Evolutionary conservation across 1,140 invertebrate genomes (phyloP).

Genomic region (Papilio glaucus): DNA sequence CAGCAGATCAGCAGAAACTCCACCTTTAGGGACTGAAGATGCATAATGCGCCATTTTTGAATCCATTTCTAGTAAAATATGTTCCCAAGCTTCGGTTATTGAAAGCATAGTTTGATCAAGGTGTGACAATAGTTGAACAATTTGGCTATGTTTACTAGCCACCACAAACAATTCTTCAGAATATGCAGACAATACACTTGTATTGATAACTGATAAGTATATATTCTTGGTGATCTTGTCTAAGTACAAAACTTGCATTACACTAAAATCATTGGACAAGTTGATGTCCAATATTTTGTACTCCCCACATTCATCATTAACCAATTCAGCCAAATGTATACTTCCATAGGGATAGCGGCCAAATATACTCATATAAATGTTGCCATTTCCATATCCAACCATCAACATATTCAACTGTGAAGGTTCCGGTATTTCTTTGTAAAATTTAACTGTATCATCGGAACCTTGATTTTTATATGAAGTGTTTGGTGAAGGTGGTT

Average conservation of each 20-base stretch:
- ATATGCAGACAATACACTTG: slow-evolving; percentile 86
- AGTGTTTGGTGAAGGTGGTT: slow-evolving; percentile 69
- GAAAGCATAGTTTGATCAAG: slow-evolving; percentile 90
- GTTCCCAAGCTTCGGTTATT: slow-evolving; percentile 97
- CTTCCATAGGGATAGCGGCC: slow-evolving; percentile 92
- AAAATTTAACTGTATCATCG: slow-evolving; percentile 84
- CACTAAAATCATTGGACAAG: slow-evolving; percentile 85
- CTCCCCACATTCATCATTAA: slow-evolving; percentile 81
- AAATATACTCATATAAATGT: slow-evolving; percentile 91
- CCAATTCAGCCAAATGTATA: slow-evolving; percentile 85
- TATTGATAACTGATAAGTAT: slow-evolving; percentile 86
- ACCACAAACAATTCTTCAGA: slow-evolving; percentile 88
- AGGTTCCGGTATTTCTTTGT: slow-evolving; percentile 88
- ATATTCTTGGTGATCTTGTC: slow-evolving; percentile 81
- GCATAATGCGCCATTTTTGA: slow-evolving; percentile 95
- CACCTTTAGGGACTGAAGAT: slow-evolving; percentile 89
- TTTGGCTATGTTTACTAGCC: slow-evolving; percentile 89
- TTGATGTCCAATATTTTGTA: slow-evolving; percentile 85
- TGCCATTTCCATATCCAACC: slow-evolving; percentile 89
- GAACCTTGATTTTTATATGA: slow-evolving; percentile 76
- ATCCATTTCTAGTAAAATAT: slow-evolving; percentile 96
- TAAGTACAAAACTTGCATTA: slow-evolving; percentile 84
- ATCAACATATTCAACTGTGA: slow-evolving; percentile 90
- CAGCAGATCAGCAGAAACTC: slow-evolving; percentile 94
- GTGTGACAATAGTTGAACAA: slow-evolving; percentile 87